Evolutionary conservation across 2,113 vertebrate genomes (phyloP).

Genomic region (Melanocharis versteri): DNA sequence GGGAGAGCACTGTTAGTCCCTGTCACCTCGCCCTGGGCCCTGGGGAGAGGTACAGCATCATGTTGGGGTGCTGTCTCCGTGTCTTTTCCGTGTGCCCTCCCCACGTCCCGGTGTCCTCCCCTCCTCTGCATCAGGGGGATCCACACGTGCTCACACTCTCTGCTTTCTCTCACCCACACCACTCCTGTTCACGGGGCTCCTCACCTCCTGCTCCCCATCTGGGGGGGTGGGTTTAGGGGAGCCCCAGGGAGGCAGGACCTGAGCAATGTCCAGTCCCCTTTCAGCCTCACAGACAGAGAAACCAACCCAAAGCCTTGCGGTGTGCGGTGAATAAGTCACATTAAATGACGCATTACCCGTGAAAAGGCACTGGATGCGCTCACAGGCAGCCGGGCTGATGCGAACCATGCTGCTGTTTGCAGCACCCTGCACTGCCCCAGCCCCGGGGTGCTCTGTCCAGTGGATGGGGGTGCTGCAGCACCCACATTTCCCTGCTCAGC

Average conservation of each 20-base stretch:
- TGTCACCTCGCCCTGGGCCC: fast-evolving
- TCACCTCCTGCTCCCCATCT: background rate
- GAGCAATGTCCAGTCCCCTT: background rate
- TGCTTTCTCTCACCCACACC: background rate
- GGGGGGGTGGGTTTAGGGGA: fast-evolving
- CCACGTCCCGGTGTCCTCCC: background rate
- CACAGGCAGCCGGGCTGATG: background rate
- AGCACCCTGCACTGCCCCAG: background rate
- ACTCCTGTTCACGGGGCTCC: fast-evolving
- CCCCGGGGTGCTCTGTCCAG: fast-evolving
- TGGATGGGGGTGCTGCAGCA: background rate
- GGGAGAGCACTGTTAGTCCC: background rate
- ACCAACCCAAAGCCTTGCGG: background rate
- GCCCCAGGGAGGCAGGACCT: background rate
- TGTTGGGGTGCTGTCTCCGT: fast-evolving
- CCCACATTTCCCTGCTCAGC: background rate
- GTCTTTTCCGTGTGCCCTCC: fast-evolving
- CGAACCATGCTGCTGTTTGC: background rate
- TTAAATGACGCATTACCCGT: fast-evolving
- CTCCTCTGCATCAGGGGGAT: background rate
- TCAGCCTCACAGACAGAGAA: background rate
- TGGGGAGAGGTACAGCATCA: background rate
- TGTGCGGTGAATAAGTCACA: background rate
- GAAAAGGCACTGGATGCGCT: background rate
- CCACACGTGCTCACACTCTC: fast-evolving